Evolutionary conservation across 2,797 vertebrate species (phyloP).

Genomic region (Carapus acus): DNA sequence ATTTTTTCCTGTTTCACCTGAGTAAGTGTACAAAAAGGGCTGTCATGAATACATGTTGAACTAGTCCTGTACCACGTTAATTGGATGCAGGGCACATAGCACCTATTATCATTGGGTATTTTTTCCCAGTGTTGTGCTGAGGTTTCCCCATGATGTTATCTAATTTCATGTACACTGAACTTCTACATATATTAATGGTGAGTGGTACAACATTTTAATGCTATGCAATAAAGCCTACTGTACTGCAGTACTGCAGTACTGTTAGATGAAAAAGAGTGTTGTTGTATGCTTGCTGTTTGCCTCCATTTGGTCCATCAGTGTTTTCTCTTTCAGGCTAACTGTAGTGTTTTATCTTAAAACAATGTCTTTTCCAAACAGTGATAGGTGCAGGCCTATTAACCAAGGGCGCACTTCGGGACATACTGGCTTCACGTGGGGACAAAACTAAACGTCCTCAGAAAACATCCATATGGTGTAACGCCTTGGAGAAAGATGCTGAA

Average conservation of each 20-base stretch:
- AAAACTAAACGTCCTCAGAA: not conserved
- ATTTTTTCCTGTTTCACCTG: conserved; percentile 59
- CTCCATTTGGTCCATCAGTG: conserved; percentile 1
- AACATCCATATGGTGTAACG: conserved; percentile 9
- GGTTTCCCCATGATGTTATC: conserved; percentile 42
- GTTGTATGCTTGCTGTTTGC: conserved; percentile 14
- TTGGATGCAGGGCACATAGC: conserved; percentile 59
- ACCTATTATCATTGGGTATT: conserved; percentile 53
- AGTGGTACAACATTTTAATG: conserved; percentile 51
- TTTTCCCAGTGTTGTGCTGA: conserved; percentile 24
- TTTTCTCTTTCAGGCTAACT: not conserved
- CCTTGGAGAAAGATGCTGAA: conserved; percentile 36
- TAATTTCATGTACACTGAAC: conserved; percentile 44
- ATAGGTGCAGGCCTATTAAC: conserved; percentile 7
- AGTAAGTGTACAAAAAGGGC: conserved; percentile 51
- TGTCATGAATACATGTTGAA: conserved; percentile 59
- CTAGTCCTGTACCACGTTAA: conserved; percentile 66
- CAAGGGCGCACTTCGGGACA: not conserved
- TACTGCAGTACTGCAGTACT: too few species aligned
- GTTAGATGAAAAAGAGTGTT: conserved; percentile 32
- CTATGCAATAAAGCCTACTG: conserved; percentile 35
- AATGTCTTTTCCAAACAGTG: not conserved
- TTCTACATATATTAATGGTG: conserved; percentile 38
- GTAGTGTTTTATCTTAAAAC: conserved; percentile 19
- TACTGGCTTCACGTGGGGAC: not conserved